Conservation (phyloP, 2,113 vertebrate species). For the Caloenas nicobarica region DNA sequence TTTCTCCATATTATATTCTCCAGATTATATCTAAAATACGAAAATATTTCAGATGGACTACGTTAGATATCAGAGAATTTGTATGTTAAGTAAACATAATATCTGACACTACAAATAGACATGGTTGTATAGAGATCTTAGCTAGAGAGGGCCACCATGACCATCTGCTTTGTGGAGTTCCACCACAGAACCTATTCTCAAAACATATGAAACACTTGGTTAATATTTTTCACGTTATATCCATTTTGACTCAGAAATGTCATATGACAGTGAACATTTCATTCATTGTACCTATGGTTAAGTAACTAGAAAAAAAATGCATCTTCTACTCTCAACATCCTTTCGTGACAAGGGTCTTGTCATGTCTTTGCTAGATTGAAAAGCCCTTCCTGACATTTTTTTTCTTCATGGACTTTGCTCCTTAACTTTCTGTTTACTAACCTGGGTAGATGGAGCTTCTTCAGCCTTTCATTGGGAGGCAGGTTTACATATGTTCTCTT, state of each 20-base stretch:
- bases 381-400: not conserved
- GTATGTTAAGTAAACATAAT: not conserved
- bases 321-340: not conserved
- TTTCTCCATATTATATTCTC: not conserved
- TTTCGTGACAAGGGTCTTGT: not conserved
- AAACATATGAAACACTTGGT: not conserved
- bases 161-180: not conserved
- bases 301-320: not conserved
- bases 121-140: not conserved
- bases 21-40: not conserved
- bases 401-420: not conserved
- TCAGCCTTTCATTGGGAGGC: not conserved
- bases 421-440: not conserved
- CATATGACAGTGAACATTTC: not conserved
- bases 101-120: not conserved
- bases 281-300: not conserved
- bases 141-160: not conserved
- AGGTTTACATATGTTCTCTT: not conserved
- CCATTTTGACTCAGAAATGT: not conserved
- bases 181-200: not conserved
- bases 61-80: not conserved
- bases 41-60: not conserved
- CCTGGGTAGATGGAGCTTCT: not conserved
- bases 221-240: not conserved
- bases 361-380: not conserved